phyloP scores from a whole-genome alignment of 2,888 invertebrate species.

The Plebejus melissa region DNA sequence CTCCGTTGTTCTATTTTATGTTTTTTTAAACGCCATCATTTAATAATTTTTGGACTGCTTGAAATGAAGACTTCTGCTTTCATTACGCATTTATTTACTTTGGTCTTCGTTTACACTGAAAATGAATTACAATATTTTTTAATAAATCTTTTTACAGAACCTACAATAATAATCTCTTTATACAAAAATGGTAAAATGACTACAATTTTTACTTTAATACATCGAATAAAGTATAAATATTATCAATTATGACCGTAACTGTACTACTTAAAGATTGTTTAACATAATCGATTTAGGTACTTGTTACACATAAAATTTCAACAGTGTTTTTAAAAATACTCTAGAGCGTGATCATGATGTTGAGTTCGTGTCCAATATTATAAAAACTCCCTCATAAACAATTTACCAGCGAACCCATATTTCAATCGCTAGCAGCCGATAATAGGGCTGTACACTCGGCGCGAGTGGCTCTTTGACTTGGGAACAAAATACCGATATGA shows the following conservation, averaged over 20 bases:
- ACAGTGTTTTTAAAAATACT: not conserved
- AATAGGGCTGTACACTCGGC: conserved; percentile 21
- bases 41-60: not conserved
- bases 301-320: not conserved
- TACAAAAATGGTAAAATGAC: too few species aligned
- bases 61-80: not conserved
- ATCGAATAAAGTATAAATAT: too few species aligned
- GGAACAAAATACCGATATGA: conserved; percentile 27
- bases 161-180: too few species aligned
- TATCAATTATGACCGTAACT: too few species aligned
- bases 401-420: conserved; percentile 26
- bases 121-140: not conserved
- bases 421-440: conserved; percentile 27
- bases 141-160: too few species aligned
- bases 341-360: too few species aligned
- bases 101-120: not conserved
- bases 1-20: not conserved
- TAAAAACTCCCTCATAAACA: conserved; percentile 20
- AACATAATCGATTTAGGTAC: not conserved
- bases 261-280: too few species aligned
- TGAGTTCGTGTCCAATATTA: not conserved
- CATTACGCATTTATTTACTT: not conserved
- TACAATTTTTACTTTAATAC: too few species aligned
- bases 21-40: not conserved
- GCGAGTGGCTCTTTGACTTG: conserved; percentile 23